Conservation (phyloP, 2,113 vertebrate genomes). For the Gopherus evgoodei region DNA sequence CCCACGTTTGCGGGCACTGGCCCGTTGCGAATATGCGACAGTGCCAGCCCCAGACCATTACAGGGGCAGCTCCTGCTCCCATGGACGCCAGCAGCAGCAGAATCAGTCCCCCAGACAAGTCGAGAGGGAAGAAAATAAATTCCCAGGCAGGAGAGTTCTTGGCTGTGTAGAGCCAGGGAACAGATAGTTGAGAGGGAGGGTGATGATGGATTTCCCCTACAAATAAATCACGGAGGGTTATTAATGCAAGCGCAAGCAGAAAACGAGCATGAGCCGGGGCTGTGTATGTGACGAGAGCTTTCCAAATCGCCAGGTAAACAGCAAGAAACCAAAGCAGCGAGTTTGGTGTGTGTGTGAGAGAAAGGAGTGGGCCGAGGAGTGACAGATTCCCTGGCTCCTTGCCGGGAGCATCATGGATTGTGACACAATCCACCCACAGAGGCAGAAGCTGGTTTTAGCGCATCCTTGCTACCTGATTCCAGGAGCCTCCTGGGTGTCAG, state of each 20-base stretch:
- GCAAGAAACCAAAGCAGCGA: accelerated
- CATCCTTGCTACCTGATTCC: slow-evolving; percentile 19
- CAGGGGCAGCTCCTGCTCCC: not conserved
- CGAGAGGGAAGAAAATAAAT: not conserved
- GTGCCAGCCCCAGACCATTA: not conserved
- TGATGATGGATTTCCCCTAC: not conserved
- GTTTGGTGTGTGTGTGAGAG: not conserved
- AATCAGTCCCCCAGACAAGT: not conserved
- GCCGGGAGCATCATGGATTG: not conserved
- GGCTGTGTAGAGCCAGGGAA: not conserved
- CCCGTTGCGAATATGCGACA: not conserved
- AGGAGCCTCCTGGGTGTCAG: not conserved
- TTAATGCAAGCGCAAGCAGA: not conserved
- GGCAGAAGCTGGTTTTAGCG: not conserved
- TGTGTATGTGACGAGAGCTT: accelerated
- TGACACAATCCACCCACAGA: not conserved
- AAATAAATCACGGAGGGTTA: not conserved
- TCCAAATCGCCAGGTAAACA: not conserved
- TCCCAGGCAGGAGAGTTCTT: not conserved
- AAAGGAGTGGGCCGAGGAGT: not conserved
- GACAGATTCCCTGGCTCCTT: not conserved
- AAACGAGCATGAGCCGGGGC: not conserved
- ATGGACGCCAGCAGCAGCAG: not conserved
- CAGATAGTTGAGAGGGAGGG: not conserved
- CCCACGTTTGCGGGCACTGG: not conserved